phyloP scores from a whole-genome alignment of 1,140 invertebrate species.

The Oedothorax gibbosus region DNA sequence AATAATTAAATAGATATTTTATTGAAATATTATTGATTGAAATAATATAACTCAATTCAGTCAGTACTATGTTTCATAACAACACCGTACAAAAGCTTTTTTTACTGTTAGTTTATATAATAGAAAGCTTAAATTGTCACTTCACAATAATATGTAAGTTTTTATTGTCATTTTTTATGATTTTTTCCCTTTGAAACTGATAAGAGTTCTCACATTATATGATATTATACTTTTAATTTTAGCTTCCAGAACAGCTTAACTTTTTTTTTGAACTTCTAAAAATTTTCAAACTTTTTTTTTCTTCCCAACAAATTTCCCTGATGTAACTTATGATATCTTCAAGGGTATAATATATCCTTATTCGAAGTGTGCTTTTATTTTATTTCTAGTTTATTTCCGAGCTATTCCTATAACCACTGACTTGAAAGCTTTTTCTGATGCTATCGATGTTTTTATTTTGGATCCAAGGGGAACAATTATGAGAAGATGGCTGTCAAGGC shows the following conservation, averaged over 20 bases:
- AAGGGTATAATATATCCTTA: background rate
- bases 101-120: too few species aligned
- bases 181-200: too few species aligned
- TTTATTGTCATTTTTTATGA: too few species aligned
- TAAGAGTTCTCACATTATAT: too few species aligned
- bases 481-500: conserved; percentile 89
- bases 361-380: background rate
- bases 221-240: too few species aligned
- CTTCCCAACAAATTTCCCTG: background rate
- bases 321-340: background rate
- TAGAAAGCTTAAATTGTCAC: too few species aligned
- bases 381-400: conserved; percentile 80
- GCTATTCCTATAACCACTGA: conserved; percentile 90
- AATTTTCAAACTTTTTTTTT: background rate
- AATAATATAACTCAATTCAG: too few species aligned
- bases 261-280: background rate
- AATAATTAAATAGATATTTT: too few species aligned
- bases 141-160: too few species aligned
- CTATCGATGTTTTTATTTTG: conserved; percentile 89
- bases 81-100: too few species aligned
- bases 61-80: too few species aligned
- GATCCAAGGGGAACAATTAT: conserved; percentile 88
- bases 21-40: too few species aligned
- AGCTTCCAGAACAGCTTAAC: background rate
- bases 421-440: conserved; percentile 85